Percentiles rank a stretch among this genome's conserved stretches.
phyloP scores from a whole-genome alignment of 1,140 invertebrate genomes.

The Drosophila pseudoobscura region DNA sequence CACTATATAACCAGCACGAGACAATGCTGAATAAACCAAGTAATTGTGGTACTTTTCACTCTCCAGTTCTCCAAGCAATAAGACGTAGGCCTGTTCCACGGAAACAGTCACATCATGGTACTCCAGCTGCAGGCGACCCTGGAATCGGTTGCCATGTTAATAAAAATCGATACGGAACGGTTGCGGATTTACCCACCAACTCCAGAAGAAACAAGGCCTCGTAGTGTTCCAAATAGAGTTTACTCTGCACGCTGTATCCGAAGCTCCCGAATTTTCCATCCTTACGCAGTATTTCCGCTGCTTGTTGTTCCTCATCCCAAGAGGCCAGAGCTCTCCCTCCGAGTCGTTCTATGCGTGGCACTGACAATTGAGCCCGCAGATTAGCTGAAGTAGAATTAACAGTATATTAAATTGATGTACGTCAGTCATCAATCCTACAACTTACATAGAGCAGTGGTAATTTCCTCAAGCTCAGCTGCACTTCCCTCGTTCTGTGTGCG shows the following conservation, averaged over 20 bases:
- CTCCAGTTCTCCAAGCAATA: slow-evolving; percentile 58
- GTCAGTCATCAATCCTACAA: no score
- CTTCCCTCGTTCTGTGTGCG: slow-evolving; percentile 54
- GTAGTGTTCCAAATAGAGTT: slow-evolving; percentile 67
- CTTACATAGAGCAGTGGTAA: slow-evolving; percentile 42
- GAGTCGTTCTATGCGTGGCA: slow-evolving; percentile 62
- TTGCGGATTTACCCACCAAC: slow-evolving; percentile 35
- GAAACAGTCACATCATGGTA: slow-evolving; percentile 56
- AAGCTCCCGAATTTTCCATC: slow-evolving; percentile 80
- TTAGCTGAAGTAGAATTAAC: slow-evolving; percentile 39
- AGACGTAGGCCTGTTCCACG: slow-evolving; percentile 69
- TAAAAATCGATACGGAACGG: not conserved
- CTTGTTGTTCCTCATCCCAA: slow-evolving; percentile 62
- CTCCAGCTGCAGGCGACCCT: slow-evolving; percentile 75
- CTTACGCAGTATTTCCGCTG: slow-evolving; percentile 63
- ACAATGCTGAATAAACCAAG: slow-evolving; percentile 68
- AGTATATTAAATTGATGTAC: not conserved
- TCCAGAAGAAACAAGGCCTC: slow-evolving; percentile 75
- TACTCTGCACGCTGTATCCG: slow-evolving; percentile 54
- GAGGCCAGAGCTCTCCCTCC: slow-evolving; percentile 59
- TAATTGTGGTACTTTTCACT: slow-evolving; percentile 64
- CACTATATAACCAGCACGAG: slow-evolving; percentile 74
- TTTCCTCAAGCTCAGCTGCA: slow-evolving; percentile 38
- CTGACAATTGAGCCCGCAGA: slow-evolving; percentile 52
- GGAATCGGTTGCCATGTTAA: not conserved